These are phyloP conservation scores for Scleropages formosus DNA, from an alignment of 2,797 vertebrate genomes.

Conservation along the genomic window DNA sequence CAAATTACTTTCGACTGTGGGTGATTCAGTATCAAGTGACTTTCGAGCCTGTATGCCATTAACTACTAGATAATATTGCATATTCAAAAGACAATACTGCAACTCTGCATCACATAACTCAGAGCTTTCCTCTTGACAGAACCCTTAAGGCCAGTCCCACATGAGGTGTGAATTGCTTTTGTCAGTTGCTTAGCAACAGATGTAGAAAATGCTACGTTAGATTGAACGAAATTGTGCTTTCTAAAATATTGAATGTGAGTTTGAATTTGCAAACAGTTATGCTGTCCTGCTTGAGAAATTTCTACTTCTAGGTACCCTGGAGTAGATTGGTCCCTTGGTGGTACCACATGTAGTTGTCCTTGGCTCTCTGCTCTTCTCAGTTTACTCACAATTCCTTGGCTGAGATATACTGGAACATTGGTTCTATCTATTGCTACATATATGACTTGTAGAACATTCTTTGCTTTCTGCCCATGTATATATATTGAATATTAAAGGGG, in stretches of 20 bases:
- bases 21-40: background rate
- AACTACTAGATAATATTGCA: background rate
- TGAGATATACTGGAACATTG: background rate
- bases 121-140: slow-evolving; percentile 1
- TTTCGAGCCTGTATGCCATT: background rate
- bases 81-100: slow-evolving; percentile 25
- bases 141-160: background rate
- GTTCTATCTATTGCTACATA: too few relatives aligned
- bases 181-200: slow-evolving; percentile 15
- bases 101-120: background rate
- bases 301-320: background rate
- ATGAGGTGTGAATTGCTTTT: slow-evolving; percentile 3
- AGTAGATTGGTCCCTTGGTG: background rate
- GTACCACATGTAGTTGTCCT: background rate
- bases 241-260: background rate
- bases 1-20: background rate
- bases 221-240: slow-evolving; percentile 2
- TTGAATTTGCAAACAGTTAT: background rate
- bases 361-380: background rate
- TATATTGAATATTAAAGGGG: background rate
- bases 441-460: too few relatives aligned
- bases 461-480: too few relatives aligned
- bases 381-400: background rate
- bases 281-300: background rate
- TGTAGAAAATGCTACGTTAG: background rate